Conservation (phyloP, 2,797 vertebrate genomes). For the Ceryle rudis region DNA sequence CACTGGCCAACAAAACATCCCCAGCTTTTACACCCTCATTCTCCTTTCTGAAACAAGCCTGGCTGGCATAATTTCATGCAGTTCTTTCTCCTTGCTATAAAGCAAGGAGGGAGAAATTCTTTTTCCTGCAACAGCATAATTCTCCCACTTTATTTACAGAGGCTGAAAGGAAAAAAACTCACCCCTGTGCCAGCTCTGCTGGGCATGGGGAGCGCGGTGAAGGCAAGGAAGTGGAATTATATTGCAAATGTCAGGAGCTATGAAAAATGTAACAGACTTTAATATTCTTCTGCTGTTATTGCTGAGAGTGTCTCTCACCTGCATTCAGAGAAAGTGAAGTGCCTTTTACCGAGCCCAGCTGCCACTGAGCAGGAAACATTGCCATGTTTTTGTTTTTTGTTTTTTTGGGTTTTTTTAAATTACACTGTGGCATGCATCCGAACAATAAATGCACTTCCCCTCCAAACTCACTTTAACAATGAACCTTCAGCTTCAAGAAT, state of each 20-base stretch:
- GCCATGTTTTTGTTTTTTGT: not conserved
- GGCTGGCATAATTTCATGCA: not conserved
- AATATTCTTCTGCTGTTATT: slow-evolving; percentile 61
- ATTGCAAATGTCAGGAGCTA: slow-evolving; percentile 58
- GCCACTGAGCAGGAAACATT: slow-evolving; percentile 32
- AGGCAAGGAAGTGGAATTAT: slow-evolving; percentile 53
- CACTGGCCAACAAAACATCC: not conserved
- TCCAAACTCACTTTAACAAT: not conserved
- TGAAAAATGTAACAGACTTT: slow-evolving; percentile 70
- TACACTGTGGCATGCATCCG: not conserved
- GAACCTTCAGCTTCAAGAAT: not conserved
- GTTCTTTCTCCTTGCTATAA: not conserved
- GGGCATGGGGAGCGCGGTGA: not conserved
- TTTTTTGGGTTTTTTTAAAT: slow-evolving; percentile 37
- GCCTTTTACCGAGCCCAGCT: not conserved
- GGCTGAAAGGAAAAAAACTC: not conserved
- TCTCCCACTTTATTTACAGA: not conserved
- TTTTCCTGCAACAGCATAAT: not conserved
- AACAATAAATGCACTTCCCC: not conserved
- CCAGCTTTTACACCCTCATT: not conserved
- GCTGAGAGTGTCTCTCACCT: slow-evolving; percentile 52
- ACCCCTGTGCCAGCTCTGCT: not conserved
- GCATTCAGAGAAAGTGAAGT: slow-evolving; percentile 14
- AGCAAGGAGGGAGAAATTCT: not conserved
- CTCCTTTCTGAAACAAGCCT: not conserved